Percentiles rank a stretch among this genome's conserved stretches.
These are phyloP conservation scores for Gobiocypris rarus DNA, from an alignment of 2,113 vertebrate species.

Conservation along the genomic window DNA sequence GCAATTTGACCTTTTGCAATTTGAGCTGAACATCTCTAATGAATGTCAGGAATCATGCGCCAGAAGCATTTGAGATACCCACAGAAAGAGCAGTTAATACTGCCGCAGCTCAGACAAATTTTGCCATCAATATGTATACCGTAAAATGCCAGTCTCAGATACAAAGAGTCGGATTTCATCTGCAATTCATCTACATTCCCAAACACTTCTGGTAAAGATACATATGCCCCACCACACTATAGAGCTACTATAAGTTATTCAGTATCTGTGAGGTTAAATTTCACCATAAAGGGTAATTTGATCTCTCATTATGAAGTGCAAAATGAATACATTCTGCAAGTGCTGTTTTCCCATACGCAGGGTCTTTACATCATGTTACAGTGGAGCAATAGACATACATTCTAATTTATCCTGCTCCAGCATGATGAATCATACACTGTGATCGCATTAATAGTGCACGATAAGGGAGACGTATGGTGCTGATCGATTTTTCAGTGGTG, in stretches of 20 bases:
- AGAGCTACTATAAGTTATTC: constrained; percentile 35
- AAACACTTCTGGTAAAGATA: not conserved
- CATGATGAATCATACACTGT: constrained; percentile 63
- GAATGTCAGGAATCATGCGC: constrained; percentile 71
- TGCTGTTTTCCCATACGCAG: constrained; percentile 44
- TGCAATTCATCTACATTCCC: constrained; percentile 6
- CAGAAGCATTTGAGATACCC: constrained; percentile 62
- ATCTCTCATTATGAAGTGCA: constrained; percentile 47
- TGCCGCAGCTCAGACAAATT: not conserved
- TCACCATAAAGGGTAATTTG: constrained; percentile 35
- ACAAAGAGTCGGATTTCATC: not conserved
- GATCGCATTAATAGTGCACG: constrained; percentile 64
- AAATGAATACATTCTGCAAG: constrained; percentile 45
- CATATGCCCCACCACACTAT: not conserved
- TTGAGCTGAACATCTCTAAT: constrained; percentile 70
- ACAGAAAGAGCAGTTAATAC: constrained; percentile 52
- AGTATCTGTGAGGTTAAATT: constrained; percentile 19
- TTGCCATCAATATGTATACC: not conserved
- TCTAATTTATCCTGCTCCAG: constrained; percentile 68
- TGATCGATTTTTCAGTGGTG: constrained; percentile 62
- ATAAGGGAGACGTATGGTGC: constrained; percentile 68
- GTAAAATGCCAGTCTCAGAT: not conserved
- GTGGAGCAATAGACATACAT: constrained; percentile 57
- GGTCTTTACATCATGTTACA: constrained; percentile 67
- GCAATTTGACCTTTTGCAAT: constrained; percentile 76